These are phyloP conservation scores for Gasterosteus aculeatus DNA, from an alignment of 2,113 vertebrate species.

Conservation along the genomic window DNA sequence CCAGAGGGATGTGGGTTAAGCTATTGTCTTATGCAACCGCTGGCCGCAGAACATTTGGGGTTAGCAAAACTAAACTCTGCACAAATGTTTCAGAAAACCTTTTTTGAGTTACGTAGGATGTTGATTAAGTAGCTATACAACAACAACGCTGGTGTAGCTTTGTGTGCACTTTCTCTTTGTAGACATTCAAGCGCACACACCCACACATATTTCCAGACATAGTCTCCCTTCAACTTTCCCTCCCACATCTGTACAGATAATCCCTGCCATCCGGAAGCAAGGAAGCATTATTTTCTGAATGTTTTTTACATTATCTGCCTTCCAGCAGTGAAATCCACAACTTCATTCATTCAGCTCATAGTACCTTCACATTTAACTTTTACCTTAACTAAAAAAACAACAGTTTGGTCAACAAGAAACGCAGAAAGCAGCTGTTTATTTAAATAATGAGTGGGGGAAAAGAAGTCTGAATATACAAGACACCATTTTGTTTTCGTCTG, in stretches of 20 bases:
- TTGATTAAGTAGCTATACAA: conserved; percentile 32
- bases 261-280: conserved; percentile 22
- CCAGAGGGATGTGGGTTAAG: conserved; percentile 43
- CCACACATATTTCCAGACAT: conserved; percentile 22
- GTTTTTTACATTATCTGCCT: conserved; percentile 41
- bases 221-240: conserved; percentile 34
- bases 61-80: conserved; percentile 29
- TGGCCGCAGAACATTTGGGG: conserved; percentile 19
- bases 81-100: conserved; percentile 30
- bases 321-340: conserved; percentile 12
- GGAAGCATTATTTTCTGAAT: conserved; percentile 37
- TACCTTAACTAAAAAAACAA: conserved; percentile 17
- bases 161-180: conserved; percentile 2
- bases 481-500: conserved; percentile 33
- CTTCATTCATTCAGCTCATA: neutral
- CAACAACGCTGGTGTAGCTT: neutral
- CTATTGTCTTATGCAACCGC: conserved; percentile 54
- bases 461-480: conserved; percentile 17
- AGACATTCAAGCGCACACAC: neutral
- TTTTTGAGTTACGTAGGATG: conserved; percentile 51
- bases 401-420: conserved; percentile 39
- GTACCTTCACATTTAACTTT: neutral
- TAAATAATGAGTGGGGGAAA: conserved; percentile 25
- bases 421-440: conserved; percentile 49
- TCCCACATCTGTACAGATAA: conserved; percentile 51